Base-by-base conservation (phyloP, 2,797 vertebrate genomes). In the Halcyon badia region DNA sequence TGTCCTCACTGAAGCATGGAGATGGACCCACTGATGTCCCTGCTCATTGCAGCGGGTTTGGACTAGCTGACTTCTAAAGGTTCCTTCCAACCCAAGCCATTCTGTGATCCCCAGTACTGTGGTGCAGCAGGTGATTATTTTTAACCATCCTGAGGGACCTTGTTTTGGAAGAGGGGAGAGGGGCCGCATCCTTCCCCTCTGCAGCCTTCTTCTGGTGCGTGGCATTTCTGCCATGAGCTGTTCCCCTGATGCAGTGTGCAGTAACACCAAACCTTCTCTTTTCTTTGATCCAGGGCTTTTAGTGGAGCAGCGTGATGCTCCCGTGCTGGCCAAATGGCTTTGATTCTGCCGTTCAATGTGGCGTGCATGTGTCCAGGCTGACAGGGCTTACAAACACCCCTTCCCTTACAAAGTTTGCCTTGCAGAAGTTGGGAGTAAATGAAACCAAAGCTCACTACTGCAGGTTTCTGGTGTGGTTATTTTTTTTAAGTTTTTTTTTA, bases 221-320 rank as follows among this genome's bases (percentile, higher is more conserved):
- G 72, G 30, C 56, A 58, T 57, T 73, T 62, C 51, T 79, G 89
- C 71, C 35, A 65, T 58, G 24, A 35, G 33, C 22, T 25, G 3
- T 70, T 65, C 14, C 51, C 10, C 30, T 3, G 5, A 19, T 4
- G 1, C 31, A 42, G 57, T 41, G n/a, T 68, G 54, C 31, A 19
- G 54, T 61, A 79, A 64, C 61, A 39, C 31, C 82, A 87, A 68
- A 46, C 18, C 30, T 46, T 31, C 64, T 78, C 37, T 87, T 71
- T 80, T 26, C 57, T 96, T 93, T 93, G 70, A 96, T 89, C 84
- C 30, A 30, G 31, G 33, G 52, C 64, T 83, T 71, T 51, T 78
- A 78, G 25, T 1, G 0, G 33, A 94, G 71, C 22, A 30, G 20
- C 0, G 1, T 22, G 58, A 30, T 41, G 25, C 51, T 73, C 39